These are phyloP conservation scores for Crotophaga sulcirostris DNA, from an alignment of 2,113 vertebrate genomes.

Conservation along the genomic window DNA sequence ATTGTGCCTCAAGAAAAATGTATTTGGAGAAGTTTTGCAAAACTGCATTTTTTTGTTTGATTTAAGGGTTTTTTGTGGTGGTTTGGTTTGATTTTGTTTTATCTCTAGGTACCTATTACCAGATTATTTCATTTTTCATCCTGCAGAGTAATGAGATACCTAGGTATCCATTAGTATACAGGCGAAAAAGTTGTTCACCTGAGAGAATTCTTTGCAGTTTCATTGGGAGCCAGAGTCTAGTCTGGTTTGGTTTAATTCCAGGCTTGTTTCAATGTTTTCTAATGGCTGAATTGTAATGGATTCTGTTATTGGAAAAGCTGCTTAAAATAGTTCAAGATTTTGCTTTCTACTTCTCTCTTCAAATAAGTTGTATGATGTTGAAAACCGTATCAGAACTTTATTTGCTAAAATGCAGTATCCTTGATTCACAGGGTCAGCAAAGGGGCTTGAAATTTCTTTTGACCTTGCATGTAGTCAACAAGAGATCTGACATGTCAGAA, in stretches of 20 bases:
- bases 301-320: neutral
- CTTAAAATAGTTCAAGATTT: slow-evolving; percentile 1
- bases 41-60: neutral
- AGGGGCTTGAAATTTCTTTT: slow-evolving; percentile 43
- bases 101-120: neutral
- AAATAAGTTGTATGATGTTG: neutral
- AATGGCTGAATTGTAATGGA: neutral
- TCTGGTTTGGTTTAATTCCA: neutral
- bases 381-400: neutral
- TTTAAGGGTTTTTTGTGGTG: neutral
- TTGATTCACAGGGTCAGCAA: slow-evolving; percentile 46
- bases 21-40: neutral
- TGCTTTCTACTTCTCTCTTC: slow-evolving; percentile 9
- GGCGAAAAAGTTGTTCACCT: neutral
- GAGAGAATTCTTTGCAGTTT: neutral
- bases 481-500: slow-evolving; percentile 16
- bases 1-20: neutral
- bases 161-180: neutral
- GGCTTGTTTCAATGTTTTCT: neutral
- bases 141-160: neutral
- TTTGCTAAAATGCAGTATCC: slow-evolving; percentile 11
- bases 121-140: neutral
- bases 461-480: slow-evolving; percentile 31
- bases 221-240: neutral
- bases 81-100: neutral